Base-by-base conservation (phyloP, 2,888 invertebrate genomes). In the Apocheima hispidaria region DNA sequence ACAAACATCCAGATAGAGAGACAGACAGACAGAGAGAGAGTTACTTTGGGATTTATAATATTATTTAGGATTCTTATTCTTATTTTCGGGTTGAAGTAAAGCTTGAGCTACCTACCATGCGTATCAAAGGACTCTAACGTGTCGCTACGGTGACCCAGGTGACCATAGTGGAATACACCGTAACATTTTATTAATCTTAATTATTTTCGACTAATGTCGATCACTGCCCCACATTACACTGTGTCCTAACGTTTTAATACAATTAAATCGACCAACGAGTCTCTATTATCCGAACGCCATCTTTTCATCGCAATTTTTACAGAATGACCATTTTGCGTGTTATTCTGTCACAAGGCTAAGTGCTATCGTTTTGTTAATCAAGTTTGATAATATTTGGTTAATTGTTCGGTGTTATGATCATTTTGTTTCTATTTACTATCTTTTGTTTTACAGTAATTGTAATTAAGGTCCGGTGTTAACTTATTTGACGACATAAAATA, bases 261-360 rank as follows among this genome's bases (percentile, higher is more conserved):
- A 90, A 91, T 92, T 92, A 92, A 90, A 90, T 89, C 82, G 85
- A 90, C 87, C 71, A 65, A 63, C 83, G 81, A 76, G 74, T 83
- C 77, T 79, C 83, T 84, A 86, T 87, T 90, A 90, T 85, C 83
- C 80, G 78, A 81, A 78, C 84, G 88, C 86, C 87, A 87, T 87
- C 89, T 87, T 87, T 85, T 78, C 83, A 80, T 84, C 82, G 84
- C 82, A 80, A 84, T 83, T 86, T 87, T 88, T 83, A 81, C 80
- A 78, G 83, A 90, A 91, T 78, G 90, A 90, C 86, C 82, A 77
- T 85, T 88, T 91, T 83, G 91, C 91, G 90, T 91, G 91, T 81
- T 82, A 71, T 70, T 76, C 74, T 63, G 63, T 63, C 60, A 63
- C 62, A 43, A 51, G 40, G 36, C 41, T 69, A 65, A 65, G 69